Evolutionary conservation across 2,888 invertebrate genomes (phyloP), one percentile per base, ranked within the genome.

Genomic region (Leucoptera coffeella): DNA sequence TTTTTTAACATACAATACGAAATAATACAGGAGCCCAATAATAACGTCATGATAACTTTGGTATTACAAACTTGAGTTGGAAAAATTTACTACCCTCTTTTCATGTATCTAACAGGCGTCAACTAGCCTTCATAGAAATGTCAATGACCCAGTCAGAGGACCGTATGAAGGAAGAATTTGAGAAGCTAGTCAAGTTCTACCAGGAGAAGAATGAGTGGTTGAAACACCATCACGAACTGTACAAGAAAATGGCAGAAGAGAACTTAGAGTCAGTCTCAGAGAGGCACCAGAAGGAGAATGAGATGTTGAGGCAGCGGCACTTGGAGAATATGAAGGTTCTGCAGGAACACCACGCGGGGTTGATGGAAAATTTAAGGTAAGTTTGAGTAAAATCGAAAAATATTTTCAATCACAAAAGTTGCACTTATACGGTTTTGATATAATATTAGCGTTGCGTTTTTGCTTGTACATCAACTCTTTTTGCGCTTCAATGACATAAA

Each of bases 361-460:
- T 77, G 14, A 62, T 78, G 45, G 75, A 77, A 27, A 75, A 77
- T 46, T 59, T 78, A 2, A 77, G 57, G 72, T 69, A 35, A 45
- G 49, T 12, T 25, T n/a, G n/a, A 19, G 9, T n/a, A 4, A 8
- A 19, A 19, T n/a, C 8, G 8, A 2, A 19, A 19, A 19, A n/a
- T 19, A 19, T 19, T 19, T n/a, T 19, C 4, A 4, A 4, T 3
- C 9, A 19, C 19, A n/a, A 19, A 19, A 19, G 4, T 19, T 19
- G n/a, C n/a, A n/a, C n/a, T n/a, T n/a, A n/a, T n/a, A n/a, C n/a
- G n/a, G n/a, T n/a, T n/a, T n/a, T n/a, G n/a, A n/a, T n/a, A n/a
- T n/a, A n/a, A n/a, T n/a, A n/a, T n/a, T n/a, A n/a, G n/a, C n/a
- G n/a, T n/a, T n/a, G n/a, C n/a, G n/a, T n/a, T n/a, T n/a, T n/a